Evolutionary conservation across 2,888 invertebrate species (phyloP), one percentile per base, ranked within the genome.

Genomic region (Miltochrista miniata): DNA sequence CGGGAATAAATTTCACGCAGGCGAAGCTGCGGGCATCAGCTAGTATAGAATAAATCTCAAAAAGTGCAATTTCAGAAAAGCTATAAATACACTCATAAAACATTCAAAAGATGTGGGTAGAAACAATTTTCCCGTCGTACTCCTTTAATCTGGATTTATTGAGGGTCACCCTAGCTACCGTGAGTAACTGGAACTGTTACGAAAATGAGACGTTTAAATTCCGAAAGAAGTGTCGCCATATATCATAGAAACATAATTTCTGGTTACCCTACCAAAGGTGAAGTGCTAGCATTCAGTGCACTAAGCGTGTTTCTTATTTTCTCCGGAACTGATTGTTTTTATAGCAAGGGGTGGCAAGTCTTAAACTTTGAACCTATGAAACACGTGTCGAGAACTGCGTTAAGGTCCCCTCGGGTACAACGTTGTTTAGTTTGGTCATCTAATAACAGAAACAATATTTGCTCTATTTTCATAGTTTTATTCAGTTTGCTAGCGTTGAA

Each of bases 121-220:
- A 76, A 81, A 79, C 75, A 78, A 79, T 85, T 83, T 83, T 81
- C 81, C 79, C 73, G 70, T 74, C 77, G 81, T 75, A 79, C 61
- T 81, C 74, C 78, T 82, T 84, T 80, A 84, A 78, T 76, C 72
- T 70, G 72, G 87, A 90, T 90, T 89, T 89, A 90, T 89, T 85
- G 85, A 86, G 85, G 90, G 87, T 86, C 85, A 78, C 72, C 79
- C 79, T 78, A 68, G 61, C 56, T 63, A 62, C 81, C 79, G 82
- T 84, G 82, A 87, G 86, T 84, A 24, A 24, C 2, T 24, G 18
- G 18, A 85, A 84, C 82, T 74, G 83, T 83, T 79, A 81, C 75
- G 81, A 85, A 83, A 87, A 77, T 77, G 81, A 77, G 62, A 78
- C 87, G 89, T 87, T 90, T 85, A 89, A 89, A 90, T 88, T 90